Conservation (phyloP, 2,797 vertebrate genomes). For the Scolopax bukidnonensis region DNA sequence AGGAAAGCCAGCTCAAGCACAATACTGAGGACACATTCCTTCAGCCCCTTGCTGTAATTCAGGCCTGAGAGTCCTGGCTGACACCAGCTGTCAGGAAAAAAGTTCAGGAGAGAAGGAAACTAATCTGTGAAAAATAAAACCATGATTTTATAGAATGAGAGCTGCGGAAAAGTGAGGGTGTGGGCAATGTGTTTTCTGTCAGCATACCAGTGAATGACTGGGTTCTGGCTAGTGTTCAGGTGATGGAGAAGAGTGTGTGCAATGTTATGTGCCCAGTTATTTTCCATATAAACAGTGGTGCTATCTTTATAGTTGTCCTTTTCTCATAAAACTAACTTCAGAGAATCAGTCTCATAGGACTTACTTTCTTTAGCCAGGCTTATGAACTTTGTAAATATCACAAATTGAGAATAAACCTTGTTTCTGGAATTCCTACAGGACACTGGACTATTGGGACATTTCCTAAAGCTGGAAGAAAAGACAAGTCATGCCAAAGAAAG, state of each 20-base stretch:
- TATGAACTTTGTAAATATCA: background rate
- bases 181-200: background rate
- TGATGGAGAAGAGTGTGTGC: background rate
- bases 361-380: background rate
- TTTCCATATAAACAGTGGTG: accelerated
- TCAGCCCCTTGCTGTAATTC: background rate
- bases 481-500: background rate
- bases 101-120: background rate
- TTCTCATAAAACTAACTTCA: background rate
- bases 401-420: background rate
- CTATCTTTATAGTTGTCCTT: background rate
- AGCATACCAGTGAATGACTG: background rate
- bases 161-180: background rate
- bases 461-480: background rate
- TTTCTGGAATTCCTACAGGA: background rate
- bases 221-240: accelerated
- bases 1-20: background rate
- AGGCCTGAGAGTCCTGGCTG: background rate
- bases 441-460: background rate
- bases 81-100: background rate
- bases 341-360: background rate
- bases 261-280: background rate
- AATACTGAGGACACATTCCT: accelerated
- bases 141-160: background rate
- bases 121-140: background rate